These are phyloP conservation scores for Danionella cerebrum DNA, from an alignment of 2,113 vertebrate genomes.

Conservation along the genomic window DNA sequence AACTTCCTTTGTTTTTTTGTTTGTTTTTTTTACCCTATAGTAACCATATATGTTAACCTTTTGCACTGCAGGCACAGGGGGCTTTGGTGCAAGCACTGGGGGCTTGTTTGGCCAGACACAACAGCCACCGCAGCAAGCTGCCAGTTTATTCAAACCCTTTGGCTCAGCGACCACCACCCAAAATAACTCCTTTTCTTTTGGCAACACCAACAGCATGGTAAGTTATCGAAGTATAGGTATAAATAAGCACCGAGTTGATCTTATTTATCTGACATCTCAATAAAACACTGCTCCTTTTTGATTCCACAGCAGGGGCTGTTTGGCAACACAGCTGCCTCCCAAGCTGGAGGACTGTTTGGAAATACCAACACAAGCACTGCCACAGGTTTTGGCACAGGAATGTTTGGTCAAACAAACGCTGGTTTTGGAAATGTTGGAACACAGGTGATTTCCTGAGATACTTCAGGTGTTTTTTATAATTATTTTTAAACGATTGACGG, in stretches of 20 bases:
- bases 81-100: constrained; percentile 74
- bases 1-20: background rate
- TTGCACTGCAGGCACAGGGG: constrained; percentile 58
- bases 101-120: constrained; percentile 75
- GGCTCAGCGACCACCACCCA: constrained; percentile 77
- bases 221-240: no score
- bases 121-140: constrained; percentile 36
- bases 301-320: constrained; percentile 76
- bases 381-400: constrained; percentile 75
- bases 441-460: constrained; percentile 61
- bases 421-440: constrained; percentile 80
- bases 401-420: constrained; percentile 78
- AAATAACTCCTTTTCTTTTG: constrained; percentile 83
- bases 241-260: background rate
- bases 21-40: background rate
- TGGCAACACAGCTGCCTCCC: constrained; percentile 77
- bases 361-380: constrained; percentile 79
- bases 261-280: background rate
- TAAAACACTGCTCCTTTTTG: background rate
- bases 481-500: background rate
- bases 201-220: constrained; percentile 83
- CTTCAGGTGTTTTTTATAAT: background rate
- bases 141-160: constrained; percentile 87
- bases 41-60: background rate
- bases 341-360: constrained; percentile 79